Conservation (phyloP, 1,140 invertebrate species). For the Pseudomyrmex flavicornis region DNA sequence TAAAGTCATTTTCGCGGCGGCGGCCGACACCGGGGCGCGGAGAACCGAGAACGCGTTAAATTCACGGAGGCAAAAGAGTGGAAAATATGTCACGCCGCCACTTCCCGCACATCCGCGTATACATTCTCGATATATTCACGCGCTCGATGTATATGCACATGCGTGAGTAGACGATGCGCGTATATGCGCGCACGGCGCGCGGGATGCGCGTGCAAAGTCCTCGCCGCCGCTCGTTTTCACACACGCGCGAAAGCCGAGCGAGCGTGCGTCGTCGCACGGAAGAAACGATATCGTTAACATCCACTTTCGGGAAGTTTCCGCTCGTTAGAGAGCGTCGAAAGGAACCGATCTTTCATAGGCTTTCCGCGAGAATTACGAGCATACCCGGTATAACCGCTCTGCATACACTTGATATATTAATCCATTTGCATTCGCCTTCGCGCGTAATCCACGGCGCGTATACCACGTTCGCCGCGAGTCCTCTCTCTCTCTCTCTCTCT, state of each 20-base stretch:
- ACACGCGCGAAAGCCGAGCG: conserved; percentile 37
- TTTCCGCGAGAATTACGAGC: conserved; percentile 44
- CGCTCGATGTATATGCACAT: no score
- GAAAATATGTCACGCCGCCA: conserved; percentile 50
- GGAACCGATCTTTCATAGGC: conserved; percentile 52
- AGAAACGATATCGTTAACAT: conserved; percentile 48
- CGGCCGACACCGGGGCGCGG: conserved; percentile 25
- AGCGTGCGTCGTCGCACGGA: not conserved
- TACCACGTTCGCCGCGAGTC: conserved; percentile 36
- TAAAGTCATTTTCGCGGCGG: conserved; percentile 74
- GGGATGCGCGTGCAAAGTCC: not conserved
- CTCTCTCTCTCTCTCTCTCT: conserved; percentile 13
- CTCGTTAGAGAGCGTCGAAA: conserved; percentile 42
- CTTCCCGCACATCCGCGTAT: conserved; percentile 21
- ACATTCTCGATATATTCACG: no score
- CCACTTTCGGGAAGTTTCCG: conserved; percentile 52
- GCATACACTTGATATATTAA: conserved; percentile 45
- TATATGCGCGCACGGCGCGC: not conserved
- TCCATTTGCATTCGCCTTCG: conserved; percentile 51
- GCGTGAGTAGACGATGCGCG: conserved; percentile 3
- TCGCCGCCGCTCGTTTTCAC: conserved; percentile 35
- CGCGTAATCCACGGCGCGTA: conserved; percentile 55
- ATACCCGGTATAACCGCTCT: conserved; percentile 55
- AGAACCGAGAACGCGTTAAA: conserved; percentile 53
- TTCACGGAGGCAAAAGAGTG: conserved; percentile 45